These are phyloP conservation scores for Leucopsar rothschildi DNA, from an alignment of 2,113 vertebrate species.

Conservation along the genomic window DNA sequence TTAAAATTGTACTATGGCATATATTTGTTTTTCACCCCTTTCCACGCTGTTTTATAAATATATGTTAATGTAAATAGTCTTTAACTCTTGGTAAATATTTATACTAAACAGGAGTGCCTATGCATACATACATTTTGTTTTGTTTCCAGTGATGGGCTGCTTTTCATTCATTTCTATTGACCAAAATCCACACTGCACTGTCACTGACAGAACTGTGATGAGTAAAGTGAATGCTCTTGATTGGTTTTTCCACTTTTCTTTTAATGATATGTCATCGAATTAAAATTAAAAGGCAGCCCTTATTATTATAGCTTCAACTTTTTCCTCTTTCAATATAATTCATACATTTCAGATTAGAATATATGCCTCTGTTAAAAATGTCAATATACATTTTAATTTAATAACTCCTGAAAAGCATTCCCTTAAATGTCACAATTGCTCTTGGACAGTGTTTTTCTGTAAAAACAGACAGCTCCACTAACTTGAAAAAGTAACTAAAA, in stretches of 20 bases:
- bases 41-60: constrained; percentile 36
- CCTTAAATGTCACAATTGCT: neutral
- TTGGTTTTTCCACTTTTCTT: neutral
- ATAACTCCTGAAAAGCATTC: neutral
- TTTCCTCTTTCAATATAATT: neutral
- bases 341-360: constrained; percentile 13
- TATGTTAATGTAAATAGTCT: constrained; percentile 35
- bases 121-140: constrained; percentile 15
- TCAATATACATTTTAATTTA: neutral
- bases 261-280: neutral
- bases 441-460: neutral
- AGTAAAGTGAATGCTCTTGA: constrained; percentile 7
- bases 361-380: constrained; percentile 1
- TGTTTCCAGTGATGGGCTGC: neutral
- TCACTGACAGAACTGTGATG: constrained; percentile 8
- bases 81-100: constrained; percentile 35
- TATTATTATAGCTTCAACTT: neutral
- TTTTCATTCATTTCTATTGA: constrained; percentile 29
- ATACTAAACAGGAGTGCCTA: constrained; percentile 14
- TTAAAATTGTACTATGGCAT: constrained; percentile 34
- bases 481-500: constrained; percentile 32
- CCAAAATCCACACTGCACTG: constrained; percentile 13
- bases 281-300: constrained; percentile 15
- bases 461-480: neutral
- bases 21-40: constrained; percentile 36